Conservation (phyloP, 2,888 invertebrate species). For the Mythimna lalbum region DNA sequence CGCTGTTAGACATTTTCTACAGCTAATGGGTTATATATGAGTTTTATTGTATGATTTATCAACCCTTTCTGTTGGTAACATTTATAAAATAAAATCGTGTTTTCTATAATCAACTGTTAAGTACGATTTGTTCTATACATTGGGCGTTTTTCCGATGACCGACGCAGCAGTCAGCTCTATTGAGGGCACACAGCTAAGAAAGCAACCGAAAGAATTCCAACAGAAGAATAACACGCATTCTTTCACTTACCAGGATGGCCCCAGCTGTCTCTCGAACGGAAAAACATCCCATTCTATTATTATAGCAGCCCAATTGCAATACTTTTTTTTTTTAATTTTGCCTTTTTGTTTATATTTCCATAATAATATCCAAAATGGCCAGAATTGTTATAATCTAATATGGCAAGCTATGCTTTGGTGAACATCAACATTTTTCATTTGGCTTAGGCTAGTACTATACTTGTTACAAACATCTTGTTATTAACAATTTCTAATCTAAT, state of each 20-base stretch:
- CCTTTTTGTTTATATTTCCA: constrained; percentile 47
- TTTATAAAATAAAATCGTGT: constrained; percentile 21
- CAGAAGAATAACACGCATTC: neutral
- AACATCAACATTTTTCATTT: constrained; percentile 79
- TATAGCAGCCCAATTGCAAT: constrained; percentile 49
- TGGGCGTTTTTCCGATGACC: constrained; percentile 10
- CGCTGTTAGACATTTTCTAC: neutral
- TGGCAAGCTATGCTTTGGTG: constrained; percentile 90
- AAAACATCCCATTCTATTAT: constrained; percentile 23
- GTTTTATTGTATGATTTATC: neutral
- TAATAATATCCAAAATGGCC: constrained; percentile 71
- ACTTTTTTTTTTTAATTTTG: constrained; percentile 46
- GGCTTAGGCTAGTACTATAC: constrained; percentile 73
- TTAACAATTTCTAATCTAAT: constrained; percentile 54
- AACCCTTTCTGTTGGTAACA: constrained; percentile 53
- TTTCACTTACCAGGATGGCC: neutral
- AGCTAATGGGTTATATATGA: neutral
- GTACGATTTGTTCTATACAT: constrained; percentile 38
- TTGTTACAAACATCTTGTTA: constrained; percentile 62
- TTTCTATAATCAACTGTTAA: constrained; percentile 25
- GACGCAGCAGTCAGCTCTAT: neutral
- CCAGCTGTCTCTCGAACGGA: neutral
- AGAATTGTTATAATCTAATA: constrained; percentile 83
- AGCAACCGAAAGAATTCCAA: neutral
- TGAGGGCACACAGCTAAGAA: neutral